A percentile compares a stretch with the other conserved stretches of the same genome.
These are phyloP conservation scores for Charadrius vociferus DNA, from an alignment of 2,113 vertebrate genomes.

Conservation along the genomic window DNA sequence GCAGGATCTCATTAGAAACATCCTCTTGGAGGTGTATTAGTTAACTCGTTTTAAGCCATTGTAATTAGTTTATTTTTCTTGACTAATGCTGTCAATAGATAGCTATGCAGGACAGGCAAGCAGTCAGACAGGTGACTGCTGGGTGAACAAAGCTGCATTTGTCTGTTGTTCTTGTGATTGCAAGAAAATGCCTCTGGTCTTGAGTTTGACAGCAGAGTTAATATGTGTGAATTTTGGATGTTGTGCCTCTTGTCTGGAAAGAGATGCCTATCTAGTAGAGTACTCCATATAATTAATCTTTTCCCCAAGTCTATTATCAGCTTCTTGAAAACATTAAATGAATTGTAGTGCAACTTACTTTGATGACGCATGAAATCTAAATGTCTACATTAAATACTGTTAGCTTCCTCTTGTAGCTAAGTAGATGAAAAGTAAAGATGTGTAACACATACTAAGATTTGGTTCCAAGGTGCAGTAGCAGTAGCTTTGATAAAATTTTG, in stretches of 20 bases:
- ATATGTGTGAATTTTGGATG: neutral
- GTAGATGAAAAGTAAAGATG: neutral
- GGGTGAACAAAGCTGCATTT: neutral
- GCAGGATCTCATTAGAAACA: neutral
- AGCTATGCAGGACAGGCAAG: neutral
- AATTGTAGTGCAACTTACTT: neutral
- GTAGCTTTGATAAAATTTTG: neutral
- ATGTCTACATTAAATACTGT: neutral
- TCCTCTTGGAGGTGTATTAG: neutral
- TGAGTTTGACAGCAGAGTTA: neutral
- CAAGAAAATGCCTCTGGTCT: neutral
- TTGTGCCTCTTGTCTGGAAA: neutral
- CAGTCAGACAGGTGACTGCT: neutral
- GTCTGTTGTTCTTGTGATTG: neutral
- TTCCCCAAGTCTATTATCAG: neutral
- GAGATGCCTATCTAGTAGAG: neutral
- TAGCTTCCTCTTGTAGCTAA: neutral
- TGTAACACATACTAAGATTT: neutral
- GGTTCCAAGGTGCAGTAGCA: neutral
- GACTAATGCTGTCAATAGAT: neutral
- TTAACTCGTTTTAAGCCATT: neutral
- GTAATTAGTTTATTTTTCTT: neutral
- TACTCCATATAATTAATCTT: neutral
- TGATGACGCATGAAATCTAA: rapidly evolving
- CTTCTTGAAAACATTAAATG: neutral